phyloP scores from a whole-genome alignment of 2,888 invertebrate genomes.

The Hydriomena furcata region DNA sequence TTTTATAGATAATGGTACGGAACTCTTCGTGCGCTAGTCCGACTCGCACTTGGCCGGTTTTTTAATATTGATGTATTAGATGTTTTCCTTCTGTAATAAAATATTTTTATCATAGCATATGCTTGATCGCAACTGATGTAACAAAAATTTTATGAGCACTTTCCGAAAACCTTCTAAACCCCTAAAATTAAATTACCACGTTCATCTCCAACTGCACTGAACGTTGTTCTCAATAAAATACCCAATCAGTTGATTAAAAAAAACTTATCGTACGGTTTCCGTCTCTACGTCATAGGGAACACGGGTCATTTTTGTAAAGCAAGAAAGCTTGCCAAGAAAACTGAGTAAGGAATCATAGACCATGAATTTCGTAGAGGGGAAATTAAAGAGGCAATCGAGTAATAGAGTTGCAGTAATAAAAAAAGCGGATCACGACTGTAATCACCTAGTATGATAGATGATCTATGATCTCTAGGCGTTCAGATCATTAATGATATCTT shows the following conservation, averaged over 20 bases:
- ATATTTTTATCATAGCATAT: too few species aligned
- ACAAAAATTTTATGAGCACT: conserved; percentile 12
- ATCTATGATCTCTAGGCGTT: too few species aligned
- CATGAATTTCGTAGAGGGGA: conserved; percentile 33
- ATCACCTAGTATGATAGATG: too few species aligned
- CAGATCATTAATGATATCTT: too few species aligned
- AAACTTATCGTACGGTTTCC: conserved; percentile 1
- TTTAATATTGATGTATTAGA: too few species aligned
- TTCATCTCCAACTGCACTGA: conserved; percentile 16
- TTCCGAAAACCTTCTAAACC: conserved; percentile 2
- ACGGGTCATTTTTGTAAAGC: background rate
- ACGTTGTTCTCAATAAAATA: conserved; percentile 16
- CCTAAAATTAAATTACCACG: conserved; percentile 15
- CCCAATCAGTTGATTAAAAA: conserved; percentile 41
- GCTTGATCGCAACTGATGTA: background rate
- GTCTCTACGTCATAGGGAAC: background rate
- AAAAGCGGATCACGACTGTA: too few species aligned
- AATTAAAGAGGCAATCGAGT: conserved; percentile 35
- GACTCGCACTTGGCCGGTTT: too few species aligned
- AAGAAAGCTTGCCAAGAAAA: background rate
- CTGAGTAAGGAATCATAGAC: conserved; percentile 15
- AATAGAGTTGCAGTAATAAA: too few species aligned
- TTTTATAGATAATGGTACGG: too few species aligned
- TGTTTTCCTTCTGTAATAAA: too few species aligned
- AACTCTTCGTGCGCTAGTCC: too few species aligned